These are phyloP conservation scores for Muscicapa adusta DNA, from an alignment of 2,113 vertebrate species.

Conservation along the genomic window DNA sequence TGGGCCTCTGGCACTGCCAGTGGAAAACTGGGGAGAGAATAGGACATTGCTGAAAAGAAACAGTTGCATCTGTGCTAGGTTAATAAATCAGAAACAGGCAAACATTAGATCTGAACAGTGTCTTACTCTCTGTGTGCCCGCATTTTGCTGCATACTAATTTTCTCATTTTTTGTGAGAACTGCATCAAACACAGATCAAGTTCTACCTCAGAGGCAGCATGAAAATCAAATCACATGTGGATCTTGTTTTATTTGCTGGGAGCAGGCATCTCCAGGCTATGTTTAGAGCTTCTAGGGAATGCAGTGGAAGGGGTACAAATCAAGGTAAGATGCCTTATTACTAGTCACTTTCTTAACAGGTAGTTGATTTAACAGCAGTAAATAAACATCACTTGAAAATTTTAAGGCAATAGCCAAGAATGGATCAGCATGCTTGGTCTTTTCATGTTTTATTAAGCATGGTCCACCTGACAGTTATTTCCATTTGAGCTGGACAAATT, in stretches of 20 bases:
- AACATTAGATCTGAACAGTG: constrained; percentile 6
- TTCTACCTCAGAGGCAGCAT: neutral
- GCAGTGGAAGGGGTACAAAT: neutral
- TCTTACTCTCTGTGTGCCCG: constrained; percentile 4
- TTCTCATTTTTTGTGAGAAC: neutral
- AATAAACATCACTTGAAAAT: neutral
- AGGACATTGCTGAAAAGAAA: neutral
- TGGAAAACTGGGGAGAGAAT: neutral
- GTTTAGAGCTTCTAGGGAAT: neutral
- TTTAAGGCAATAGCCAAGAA: neutral
- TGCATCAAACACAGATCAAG: neutral
- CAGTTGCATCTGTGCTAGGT: neutral
- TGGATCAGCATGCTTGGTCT: neutral
- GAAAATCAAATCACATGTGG: neutral
- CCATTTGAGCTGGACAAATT: neutral
- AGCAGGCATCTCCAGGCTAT: neutral
- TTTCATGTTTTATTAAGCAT: neutral
- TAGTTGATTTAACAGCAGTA: neutral
- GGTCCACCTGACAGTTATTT: neutral
- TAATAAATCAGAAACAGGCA: constrained; percentile 36
- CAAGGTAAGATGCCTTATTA: neutral
- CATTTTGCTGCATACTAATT: constrained; percentile 25
- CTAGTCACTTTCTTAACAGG: neutral
- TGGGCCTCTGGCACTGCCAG: constrained; percentile 1
- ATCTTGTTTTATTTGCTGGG: neutral